Conservation (phyloP, 2,113 vertebrate species). For the Zosterops lateralis region DNA sequence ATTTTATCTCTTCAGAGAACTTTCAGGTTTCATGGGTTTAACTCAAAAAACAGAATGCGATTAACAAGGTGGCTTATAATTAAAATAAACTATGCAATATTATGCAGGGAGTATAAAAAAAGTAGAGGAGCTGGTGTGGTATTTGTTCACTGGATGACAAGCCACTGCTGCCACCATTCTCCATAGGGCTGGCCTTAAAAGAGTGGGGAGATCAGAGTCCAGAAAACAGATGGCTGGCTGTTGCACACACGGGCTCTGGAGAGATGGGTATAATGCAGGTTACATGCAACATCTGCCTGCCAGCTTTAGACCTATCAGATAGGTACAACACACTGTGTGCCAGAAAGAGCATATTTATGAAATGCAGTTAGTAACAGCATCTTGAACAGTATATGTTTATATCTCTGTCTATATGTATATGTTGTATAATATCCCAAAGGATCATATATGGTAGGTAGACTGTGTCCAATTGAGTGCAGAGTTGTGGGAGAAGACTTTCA, state of each 20-base stretch:
- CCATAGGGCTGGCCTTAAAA: conserved; percentile 43
- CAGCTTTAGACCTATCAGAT: background rate
- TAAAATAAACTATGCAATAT: background rate
- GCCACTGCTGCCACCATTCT: conserved; percentile 15
- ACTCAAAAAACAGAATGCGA: background rate
- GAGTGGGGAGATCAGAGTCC: conserved; percentile 8
- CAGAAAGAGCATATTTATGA: background rate
- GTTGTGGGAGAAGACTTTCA: background rate
- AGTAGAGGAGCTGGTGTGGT: background rate
- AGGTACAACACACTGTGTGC: background rate
- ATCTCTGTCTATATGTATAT: too few relatives aligned
- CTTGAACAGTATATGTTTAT: background rate
- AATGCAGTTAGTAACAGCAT: background rate
- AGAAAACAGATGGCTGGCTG: conserved; percentile 50
- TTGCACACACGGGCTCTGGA: conserved; percentile 14
- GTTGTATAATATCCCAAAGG: background rate
- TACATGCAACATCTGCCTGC: conserved; percentile 40
- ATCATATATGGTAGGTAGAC: background rate
- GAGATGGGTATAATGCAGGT: conserved; percentile 3
- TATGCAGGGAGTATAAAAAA: background rate
- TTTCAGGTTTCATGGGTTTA: background rate
- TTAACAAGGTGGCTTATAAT: conserved; percentile 16
- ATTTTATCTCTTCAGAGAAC: background rate
- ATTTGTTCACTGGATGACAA: conserved; percentile 23
- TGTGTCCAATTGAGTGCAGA: background rate